Conservation (phyloP, 2,888 invertebrate species). For the Sinhomidia bicolor region DNA sequence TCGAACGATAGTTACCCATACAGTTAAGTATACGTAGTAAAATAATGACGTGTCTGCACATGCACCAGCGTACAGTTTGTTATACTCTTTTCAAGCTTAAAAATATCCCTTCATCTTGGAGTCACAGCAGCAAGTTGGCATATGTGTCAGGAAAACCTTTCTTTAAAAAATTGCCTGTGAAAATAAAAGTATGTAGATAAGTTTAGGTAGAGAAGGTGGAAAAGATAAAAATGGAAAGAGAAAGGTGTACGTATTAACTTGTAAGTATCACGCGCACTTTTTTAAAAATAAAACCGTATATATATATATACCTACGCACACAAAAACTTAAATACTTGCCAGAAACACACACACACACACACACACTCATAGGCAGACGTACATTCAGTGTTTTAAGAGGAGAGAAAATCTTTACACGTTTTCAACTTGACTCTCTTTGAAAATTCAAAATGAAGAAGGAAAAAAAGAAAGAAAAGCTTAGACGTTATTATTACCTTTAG, state of each 20-base stretch:
- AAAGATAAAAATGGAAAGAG: conserved; percentile 1
- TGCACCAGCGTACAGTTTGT: not conserved
- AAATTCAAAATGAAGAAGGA: conserved; percentile 17
- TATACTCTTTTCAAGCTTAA: conserved; percentile 29
- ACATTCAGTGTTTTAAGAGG: not conserved
- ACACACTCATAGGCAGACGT: not conserved
- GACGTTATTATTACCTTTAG: conserved; percentile 53
- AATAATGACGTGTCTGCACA: not conserved
- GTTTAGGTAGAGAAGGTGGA: not conserved
- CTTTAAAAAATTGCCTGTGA: not conserved
- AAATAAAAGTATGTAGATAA: not conserved
- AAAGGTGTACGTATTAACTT: conserved; percentile 35
- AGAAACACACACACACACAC: not conserved
- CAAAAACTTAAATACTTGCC: too few relatives aligned
- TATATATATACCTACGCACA: too few relatives aligned
- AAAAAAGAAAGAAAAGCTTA: conserved; percentile 40
- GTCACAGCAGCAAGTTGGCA: conserved; percentile 19
- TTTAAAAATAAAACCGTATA: too few relatives aligned
- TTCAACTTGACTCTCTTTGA: conserved; percentile 33
- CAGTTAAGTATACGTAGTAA: not conserved
- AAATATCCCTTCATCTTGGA: conserved; percentile 16
- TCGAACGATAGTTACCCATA: not conserved
- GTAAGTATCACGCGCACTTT: too few relatives aligned
- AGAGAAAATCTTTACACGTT: conserved; percentile 45
- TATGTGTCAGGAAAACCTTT: conserved; percentile 21